Percentiles rank a stretch among this genome's conserved stretches.
Evolutionary conservation across 1,140 invertebrate species (phyloP).

Genomic region (Microplitis mediator): DNA sequence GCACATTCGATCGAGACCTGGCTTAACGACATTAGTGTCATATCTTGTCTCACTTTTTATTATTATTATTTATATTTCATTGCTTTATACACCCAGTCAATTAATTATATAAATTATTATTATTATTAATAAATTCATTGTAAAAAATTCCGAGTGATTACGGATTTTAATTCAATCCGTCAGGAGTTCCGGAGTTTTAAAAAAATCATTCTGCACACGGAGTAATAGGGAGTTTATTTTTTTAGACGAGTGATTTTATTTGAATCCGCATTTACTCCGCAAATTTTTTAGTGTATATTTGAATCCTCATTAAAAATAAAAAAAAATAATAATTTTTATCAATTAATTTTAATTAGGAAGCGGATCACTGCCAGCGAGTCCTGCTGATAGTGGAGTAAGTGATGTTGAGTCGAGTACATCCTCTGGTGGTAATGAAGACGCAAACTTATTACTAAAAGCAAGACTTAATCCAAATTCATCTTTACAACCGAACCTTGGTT

Average conservation of each 20-base stretch:
- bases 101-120: too few species aligned
- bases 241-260: not conserved
- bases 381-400: slow-evolving; percentile 94
- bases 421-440: slow-evolving; percentile 81
- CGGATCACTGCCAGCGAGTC: slow-evolving; percentile 93
- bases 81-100: too few species aligned
- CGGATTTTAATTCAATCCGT: too few species aligned
- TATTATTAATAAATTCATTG: too few species aligned
- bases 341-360: slow-evolving; percentile 46
- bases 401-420: slow-evolving; percentile 92
- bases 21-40: not conserved
- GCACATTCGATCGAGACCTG: slow-evolving; percentile 40
- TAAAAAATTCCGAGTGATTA: too few species aligned
- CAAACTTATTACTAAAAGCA: slow-evolving; percentile 86
- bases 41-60: not conserved
- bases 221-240: too few species aligned
- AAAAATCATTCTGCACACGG: too few species aligned
- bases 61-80: not conserved
- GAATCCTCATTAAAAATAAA: not conserved
- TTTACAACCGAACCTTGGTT: slow-evolving; percentile 54
- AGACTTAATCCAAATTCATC: slow-evolving; percentile 69
- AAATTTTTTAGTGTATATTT: too few species aligned
- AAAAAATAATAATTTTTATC: not conserved
- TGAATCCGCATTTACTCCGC: not conserved
- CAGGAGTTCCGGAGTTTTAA: too few species aligned